Conservation (phyloP, 1,140 invertebrate species). For the Palaemon carinicauda region DNA sequence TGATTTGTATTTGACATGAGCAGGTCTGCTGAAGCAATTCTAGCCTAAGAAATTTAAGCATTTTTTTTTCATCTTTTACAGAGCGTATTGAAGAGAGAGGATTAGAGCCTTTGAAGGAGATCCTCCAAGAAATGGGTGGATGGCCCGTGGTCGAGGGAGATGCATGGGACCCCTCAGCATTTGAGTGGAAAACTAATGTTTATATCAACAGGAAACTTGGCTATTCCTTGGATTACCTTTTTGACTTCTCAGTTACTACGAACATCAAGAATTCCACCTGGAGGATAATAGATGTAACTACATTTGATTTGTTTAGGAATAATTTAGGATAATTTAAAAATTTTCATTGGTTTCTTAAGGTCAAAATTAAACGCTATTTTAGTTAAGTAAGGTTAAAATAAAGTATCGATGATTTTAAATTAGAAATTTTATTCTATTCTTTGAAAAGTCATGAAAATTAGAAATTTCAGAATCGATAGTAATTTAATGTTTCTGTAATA, state of each 20-base stretch:
- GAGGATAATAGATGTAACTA: slow-evolving; percentile 80
- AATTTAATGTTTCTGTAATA: no score
- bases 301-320: background rate
- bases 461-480: no score
- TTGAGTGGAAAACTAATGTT: slow-evolving; percentile 83
- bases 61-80: slow-evolving; percentile 62
- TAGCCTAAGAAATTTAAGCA: no score
- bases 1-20: no score
- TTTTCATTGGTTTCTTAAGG: no score
- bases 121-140: slow-evolving; percentile 82
- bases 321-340: background rate
- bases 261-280: slow-evolving; percentile 91
- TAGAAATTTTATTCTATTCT: no score
- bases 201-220: slow-evolving; percentile 81
- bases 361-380: no score
- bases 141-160: slow-evolving; percentile 88
- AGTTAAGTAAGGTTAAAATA: no score
- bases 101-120: slow-evolving; percentile 74
- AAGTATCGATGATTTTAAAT: no score
- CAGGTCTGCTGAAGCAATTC: no score
- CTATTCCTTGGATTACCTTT: slow-evolving; percentile 88
- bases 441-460: no score
- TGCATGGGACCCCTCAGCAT: slow-evolving; percentile 76
- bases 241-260: slow-evolving; percentile 89
- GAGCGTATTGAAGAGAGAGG: slow-evolving; percentile 79